Evolutionary conservation across 2,797 vertebrate genomes (phyloP).

Genomic region (Protonibea diacanthus): DNA sequence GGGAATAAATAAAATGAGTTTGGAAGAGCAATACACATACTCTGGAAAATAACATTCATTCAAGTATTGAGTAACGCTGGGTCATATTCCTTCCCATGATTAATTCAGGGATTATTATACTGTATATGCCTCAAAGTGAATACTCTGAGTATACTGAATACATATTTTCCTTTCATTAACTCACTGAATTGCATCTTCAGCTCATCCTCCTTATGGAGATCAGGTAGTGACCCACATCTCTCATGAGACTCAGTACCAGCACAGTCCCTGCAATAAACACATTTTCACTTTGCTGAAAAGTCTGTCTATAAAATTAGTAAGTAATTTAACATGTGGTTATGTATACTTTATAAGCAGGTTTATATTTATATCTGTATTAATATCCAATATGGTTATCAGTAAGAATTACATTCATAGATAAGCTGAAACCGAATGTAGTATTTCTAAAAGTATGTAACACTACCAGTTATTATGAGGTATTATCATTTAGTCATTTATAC

Average conservation of each 20-base stretch:
- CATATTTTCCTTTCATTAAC: constrained; percentile 15
- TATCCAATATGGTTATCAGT: background rate
- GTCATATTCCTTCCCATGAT: constrained; percentile 53
- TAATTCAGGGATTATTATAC: constrained; percentile 59
- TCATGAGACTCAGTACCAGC: constrained; percentile 3
- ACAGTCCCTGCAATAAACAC: background rate
- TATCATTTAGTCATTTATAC: background rate
- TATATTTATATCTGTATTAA: background rate
- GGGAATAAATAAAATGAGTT: constrained; percentile 54
- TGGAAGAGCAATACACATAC: constrained; percentile 16
- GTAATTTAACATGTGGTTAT: constrained; percentile 1
- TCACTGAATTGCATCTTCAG: constrained; percentile 19
- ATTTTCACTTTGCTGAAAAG: constrained; percentile 11
- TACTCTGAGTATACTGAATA: constrained; percentile 25
- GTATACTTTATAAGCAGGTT: background rate
- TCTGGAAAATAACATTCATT: constrained; percentile 50
- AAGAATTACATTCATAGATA: background rate
- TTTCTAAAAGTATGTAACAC: background rate
- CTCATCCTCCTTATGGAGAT: constrained; percentile 8
- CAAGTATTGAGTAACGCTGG: constrained; percentile 41
- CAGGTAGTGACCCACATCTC: constrained; percentile 30
- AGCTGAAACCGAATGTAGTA: background rate
- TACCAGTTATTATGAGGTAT: no score
- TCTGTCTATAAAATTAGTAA: background rate
- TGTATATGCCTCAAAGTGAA: constrained; percentile 59